Conservation (phyloP, 2,113 vertebrate genomes). For the Hucho hucho region DNA sequence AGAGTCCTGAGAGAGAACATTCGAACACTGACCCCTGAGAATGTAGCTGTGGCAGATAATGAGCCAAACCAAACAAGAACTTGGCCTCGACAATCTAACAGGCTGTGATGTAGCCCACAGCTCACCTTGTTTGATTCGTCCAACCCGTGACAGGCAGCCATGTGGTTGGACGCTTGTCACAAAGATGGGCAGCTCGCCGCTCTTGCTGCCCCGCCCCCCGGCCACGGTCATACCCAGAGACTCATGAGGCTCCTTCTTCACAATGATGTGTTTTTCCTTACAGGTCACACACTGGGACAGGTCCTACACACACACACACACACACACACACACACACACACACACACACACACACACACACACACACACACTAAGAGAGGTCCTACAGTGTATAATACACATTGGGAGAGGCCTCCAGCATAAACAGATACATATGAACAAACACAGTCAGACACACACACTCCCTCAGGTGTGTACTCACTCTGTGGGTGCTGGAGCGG, state of each 20-base stretch:
- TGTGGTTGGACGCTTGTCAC: constrained; percentile 97
- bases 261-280: constrained; percentile 95
- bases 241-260: constrained; percentile 94
- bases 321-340: constrained; percentile 3
- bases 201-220: constrained; percentile 94
- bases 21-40: background rate
- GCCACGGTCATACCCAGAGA: constrained; percentile 98
- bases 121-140: constrained; percentile 93
- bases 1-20: constrained; percentile 1
- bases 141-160: constrained; percentile 92
- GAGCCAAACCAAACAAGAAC: background rate
- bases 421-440: constrained; percentile 1
- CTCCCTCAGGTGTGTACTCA: constrained; percentile 44
- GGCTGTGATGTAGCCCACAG: background rate
- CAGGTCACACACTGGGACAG: constrained; percentile 93
- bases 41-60: too few species aligned
- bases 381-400: background rate
- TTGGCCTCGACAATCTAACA: background rate
- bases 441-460: constrained; percentile 19
- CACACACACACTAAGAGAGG: background rate
- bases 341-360: constrained; percentile 10
- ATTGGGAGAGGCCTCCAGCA: background rate
- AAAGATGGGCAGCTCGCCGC: constrained; percentile 95
- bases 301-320: constrained; percentile 73
- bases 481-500: constrained; percentile 74